Percentiles rank a stretch among this genome's conserved stretches.
phyloP scores from a whole-genome alignment of 2,888 invertebrate genomes.

The Mantis religiosa region DNA sequence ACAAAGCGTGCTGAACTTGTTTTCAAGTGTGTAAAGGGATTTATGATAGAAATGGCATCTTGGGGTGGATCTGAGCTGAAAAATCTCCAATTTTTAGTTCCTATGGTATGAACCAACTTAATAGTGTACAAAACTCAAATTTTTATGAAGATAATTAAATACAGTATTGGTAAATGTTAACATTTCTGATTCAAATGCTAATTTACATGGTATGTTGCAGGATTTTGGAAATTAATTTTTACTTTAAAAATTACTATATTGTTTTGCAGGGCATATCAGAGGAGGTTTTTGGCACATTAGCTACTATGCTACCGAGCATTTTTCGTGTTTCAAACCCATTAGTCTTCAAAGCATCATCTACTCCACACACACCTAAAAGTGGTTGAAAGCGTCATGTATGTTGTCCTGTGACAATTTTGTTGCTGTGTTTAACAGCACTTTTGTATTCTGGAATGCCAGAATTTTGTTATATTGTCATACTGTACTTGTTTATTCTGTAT shows the following conservation, averaged over 20 bases:
- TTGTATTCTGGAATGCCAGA: too few relatives aligned
- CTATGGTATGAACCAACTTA: constrained; percentile 53
- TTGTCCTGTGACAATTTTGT: too few relatives aligned
- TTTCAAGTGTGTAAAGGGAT: constrained; percentile 98
- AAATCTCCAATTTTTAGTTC: constrained; percentile 81
- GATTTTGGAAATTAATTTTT: too few relatives aligned
- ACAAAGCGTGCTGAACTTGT: constrained; percentile 92
- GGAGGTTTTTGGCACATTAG: constrained; percentile 74
- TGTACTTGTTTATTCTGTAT: too few relatives aligned
- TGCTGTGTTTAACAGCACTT: too few relatives aligned
- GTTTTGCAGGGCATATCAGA: constrained; percentile 67
- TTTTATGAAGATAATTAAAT: background rate
- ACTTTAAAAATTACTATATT: too few relatives aligned
- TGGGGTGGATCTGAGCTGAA: constrained; percentile 87
- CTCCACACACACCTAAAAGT: constrained; percentile 44
- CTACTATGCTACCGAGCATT: constrained; percentile 85
- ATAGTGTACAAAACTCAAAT: background rate
- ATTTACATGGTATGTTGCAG: too few relatives aligned
- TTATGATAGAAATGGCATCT: constrained; percentile 96
- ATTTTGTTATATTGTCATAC: too few relatives aligned
- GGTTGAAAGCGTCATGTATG: background rate
- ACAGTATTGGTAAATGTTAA: too few relatives aligned
- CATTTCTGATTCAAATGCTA: too few relatives aligned
- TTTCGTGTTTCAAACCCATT: constrained; percentile 94
- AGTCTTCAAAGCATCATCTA: constrained; percentile 58